A percentile compares a stretch with the other conserved stretches of the same genome.
Conservation (phyloP, 2,888 invertebrate genomes). For the Aproaerema taeniolella region DNA sequence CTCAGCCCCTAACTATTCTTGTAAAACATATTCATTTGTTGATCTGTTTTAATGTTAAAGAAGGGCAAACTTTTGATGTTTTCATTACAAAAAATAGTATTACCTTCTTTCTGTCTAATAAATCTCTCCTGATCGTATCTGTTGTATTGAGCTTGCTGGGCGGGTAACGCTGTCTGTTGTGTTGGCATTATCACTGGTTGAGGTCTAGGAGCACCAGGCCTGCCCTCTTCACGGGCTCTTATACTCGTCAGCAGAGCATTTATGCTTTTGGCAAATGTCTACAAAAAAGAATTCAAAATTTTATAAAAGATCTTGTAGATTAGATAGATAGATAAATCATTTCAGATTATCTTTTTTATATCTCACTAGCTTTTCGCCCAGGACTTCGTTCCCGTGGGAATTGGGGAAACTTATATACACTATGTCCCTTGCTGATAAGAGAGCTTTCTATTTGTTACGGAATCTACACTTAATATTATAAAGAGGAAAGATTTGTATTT, state of each 20-base stretch:
- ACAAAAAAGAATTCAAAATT: slow-evolving; percentile 25
- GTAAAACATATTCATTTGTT: neutral
- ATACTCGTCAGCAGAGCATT: slow-evolving; percentile 94
- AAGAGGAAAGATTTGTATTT: too few relatives aligned
- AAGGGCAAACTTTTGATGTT: neutral
- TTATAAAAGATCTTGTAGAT: neutral
- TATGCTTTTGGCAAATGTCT: slow-evolving; percentile 95
- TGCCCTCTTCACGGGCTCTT: slow-evolving; percentile 94
- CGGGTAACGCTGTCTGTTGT: slow-evolving; percentile 81
- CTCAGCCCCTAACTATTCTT: too few relatives aligned
- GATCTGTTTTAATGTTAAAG: neutral
- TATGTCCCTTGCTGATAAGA: too few relatives aligned
- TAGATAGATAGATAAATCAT: neutral
- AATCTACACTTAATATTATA: too few relatives aligned
- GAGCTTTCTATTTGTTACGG: too few relatives aligned
- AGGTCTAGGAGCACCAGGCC: slow-evolving; percentile 68
- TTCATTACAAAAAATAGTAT: neutral
- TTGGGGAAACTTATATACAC: too few relatives aligned
- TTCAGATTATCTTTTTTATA: too few relatives aligned
- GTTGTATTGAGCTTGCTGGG: slow-evolving; percentile 92
- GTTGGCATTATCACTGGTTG: slow-evolving; percentile 78
- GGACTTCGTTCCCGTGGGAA: too few relatives aligned
- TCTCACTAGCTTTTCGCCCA: too few relatives aligned
- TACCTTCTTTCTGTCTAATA: slow-evolving; percentile 92
- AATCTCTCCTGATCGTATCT: slow-evolving; percentile 99